Percentiles rank a stretch among this genome's conserved stretches.
Evolutionary conservation across 2,797 vertebrate species (phyloP).

Genomic region (Gephyroberyx darwinii): DNA sequence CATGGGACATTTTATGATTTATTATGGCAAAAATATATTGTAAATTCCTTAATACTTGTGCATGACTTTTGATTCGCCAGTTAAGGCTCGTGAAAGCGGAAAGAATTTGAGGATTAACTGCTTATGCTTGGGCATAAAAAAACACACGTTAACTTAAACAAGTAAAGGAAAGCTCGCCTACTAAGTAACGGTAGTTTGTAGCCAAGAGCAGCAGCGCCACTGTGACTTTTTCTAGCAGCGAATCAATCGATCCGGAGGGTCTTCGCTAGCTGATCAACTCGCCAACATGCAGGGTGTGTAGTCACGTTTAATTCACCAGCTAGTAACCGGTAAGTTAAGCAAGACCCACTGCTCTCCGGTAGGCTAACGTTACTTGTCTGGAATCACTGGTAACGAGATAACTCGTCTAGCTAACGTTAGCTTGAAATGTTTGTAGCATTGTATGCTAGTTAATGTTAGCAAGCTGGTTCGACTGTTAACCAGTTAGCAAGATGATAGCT

Average conservation of each 20-base stretch:
- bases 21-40: slow-evolving; percentile 1
- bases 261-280: slow-evolving; percentile 6
- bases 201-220: slow-evolving; percentile 39
- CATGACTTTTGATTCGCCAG: neutral
- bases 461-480: slow-evolving; percentile 13
- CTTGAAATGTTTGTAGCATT: neutral
- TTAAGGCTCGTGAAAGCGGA: accelerated
- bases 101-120: neutral
- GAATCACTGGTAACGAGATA: neutral
- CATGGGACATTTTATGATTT: slow-evolving; percentile 30
- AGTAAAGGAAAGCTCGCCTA: neutral
- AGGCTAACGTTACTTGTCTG: neutral
- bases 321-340: neutral
- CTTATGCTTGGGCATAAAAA: no score
- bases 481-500: slow-evolving; percentile 50
- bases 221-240: slow-evolving; percentile 42
- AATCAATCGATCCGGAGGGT: slow-evolving; percentile 59
- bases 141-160: accelerated
- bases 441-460: slow-evolving; percentile 24
- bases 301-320: neutral
- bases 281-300: neutral
- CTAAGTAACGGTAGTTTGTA: slow-evolving; percentile 41
- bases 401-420: slow-evolving; percentile 17
- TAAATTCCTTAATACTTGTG: neutral
- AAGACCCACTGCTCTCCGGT: accelerated